Evolutionary conservation across 2,797 vertebrate genomes (phyloP), one percentile per base, ranked within the genome.

Genomic region (Tinamus major): DNA sequence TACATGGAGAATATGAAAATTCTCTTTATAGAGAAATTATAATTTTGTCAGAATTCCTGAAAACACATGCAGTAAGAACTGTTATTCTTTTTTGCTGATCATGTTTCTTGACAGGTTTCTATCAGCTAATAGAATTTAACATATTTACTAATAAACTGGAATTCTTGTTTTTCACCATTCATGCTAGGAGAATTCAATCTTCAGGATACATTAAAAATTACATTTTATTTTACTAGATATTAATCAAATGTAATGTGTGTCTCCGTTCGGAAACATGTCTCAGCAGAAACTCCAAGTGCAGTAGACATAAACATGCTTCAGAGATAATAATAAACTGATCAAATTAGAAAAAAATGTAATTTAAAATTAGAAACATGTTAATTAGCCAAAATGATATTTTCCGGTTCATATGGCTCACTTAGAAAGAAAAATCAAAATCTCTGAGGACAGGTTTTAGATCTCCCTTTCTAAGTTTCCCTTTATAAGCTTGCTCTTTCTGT

Each of bases 201-300:
- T 81, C 27, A 20, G 46, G n/a, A 56, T 59, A 69, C 0, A 1
- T 85, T 70, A 56, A 74, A 64, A 67, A 67, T 64, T 10, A 35
- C 2, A 11, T 3, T 12, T 14, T 41, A 77, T 93, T 79, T 74
- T 79, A 37, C 35, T 41, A 46, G 39, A 5, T 33, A 15, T 68
- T 75, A 72, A 85, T 81, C 46, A 72, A 85, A 18, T 29, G 6
- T 13, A 59, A 24, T 13, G 15, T 77, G 71, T 68, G 82, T 23
- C 61, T 90, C n/a, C 19, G 44, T 88, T 81, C 90, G 92, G 64
- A 86, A 86, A 53, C 24, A 51, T 70, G 24, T 78, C 48, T 92
- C 8, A 41, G 59, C 84, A 84, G 77, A 91, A 64, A 70, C n/a
- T 74, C 41, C 31, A 44, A 74, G 42, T 27, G 17, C 26, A 49